Evolutionary conservation across 2,113 vertebrate genomes (phyloP).

Genomic region (Siniperca chuatsi): DNA sequence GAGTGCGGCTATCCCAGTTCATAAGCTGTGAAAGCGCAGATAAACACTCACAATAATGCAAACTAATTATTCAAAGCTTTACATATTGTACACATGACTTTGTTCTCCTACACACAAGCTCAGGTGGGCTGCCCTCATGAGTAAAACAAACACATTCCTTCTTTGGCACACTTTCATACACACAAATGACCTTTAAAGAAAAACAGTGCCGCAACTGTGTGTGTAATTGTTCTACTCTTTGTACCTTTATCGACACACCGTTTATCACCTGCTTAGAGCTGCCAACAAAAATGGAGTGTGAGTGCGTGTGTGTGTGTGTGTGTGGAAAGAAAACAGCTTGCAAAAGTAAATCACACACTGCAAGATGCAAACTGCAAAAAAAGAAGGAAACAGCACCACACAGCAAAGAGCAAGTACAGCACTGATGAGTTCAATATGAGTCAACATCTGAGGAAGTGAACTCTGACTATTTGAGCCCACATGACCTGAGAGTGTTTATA

Average conservation of each 20-base stretch:
- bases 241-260: conserved; percentile 49
- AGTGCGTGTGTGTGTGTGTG: not conserved
- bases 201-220: conserved; percentile 17
- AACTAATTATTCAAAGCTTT: not conserved
- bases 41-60: conserved; percentile 1
- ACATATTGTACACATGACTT: not conserved
- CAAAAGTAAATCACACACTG: not conserved
- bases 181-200: conserved; percentile 23
- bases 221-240: conserved; percentile 39
- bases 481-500: not conserved
- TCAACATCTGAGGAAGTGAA: conserved; percentile 37
- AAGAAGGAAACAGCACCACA: not conserved
- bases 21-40: not conserved
- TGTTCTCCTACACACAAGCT: not conserved
- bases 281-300: not conserved
- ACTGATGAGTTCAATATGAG: conserved; percentile 27
- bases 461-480: not conserved
- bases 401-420: conserved; percentile 15
- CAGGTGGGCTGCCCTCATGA: conserved; percentile 34
- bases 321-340: not conserved
- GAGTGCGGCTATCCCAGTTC: not conserved
- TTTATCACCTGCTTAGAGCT: conserved; percentile 45
- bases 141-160: conserved; percentile 53
- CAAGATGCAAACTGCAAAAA: not conserved
- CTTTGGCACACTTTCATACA: conserved; percentile 33